phyloP scores from a whole-genome alignment of 2,113 vertebrate species.

The Coptodon bakossiorum region DNA sequence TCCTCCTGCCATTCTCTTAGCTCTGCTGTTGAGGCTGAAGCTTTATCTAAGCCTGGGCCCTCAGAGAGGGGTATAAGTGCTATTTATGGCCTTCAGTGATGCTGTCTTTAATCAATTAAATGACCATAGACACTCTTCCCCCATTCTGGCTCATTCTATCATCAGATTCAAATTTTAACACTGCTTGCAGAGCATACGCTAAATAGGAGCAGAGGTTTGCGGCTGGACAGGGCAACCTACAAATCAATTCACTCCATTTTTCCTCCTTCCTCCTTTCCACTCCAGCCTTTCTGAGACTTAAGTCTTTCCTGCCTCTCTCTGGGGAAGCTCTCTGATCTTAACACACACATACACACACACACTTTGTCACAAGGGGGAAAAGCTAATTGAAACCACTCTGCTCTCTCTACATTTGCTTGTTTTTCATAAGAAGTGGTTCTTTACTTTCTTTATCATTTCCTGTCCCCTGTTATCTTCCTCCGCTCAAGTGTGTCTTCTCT shows the following conservation, averaged over 20 bases:
- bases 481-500: conserved; percentile 44
- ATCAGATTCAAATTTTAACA: conserved; percentile 28
- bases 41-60: background rate
- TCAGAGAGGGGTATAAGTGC: background rate
- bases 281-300: conserved; percentile 31
- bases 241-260: conserved; percentile 13
- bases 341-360: conserved; percentile 33
- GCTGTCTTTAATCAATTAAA: conserved; percentile 7
- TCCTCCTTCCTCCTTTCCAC: background rate
- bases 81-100: background rate
- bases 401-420: conserved; percentile 35
- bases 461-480: conserved; percentile 23
- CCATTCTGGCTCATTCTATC: background rate
- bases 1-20: background rate
- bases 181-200: conserved; percentile 15
- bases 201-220: conserved; percentile 11
- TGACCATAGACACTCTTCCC: conserved; percentile 1
- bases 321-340: conserved; percentile 43
- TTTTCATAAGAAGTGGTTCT: conserved; percentile 24
- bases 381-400: conserved; percentile 30
- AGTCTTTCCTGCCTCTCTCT: conserved; percentile 11
- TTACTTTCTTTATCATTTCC: conserved; percentile 10
- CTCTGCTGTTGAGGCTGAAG: background rate
- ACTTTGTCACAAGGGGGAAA: conserved; percentile 23
- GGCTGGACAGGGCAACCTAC: conserved; percentile 20